phyloP scores from a whole-genome alignment of 2,113 vertebrate genomes.

The Serilophus lunatus region DNA sequence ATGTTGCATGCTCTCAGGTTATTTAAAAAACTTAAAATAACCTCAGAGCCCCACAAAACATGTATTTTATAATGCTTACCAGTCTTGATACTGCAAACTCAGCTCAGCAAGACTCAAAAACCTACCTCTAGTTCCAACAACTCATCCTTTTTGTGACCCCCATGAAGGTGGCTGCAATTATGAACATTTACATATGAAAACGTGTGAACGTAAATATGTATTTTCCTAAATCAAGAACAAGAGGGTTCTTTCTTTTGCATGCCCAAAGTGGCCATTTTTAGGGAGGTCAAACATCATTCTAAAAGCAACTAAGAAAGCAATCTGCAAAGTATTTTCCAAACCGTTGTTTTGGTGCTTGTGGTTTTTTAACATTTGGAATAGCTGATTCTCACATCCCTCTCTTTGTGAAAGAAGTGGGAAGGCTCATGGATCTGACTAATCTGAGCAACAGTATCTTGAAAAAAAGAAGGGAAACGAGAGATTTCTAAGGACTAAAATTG shows the following conservation, averaged over 20 bases:
- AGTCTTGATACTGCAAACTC: neutral
- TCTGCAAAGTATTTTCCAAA: neutral
- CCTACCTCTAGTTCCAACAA: neutral
- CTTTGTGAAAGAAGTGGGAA: slow-evolving; percentile 14
- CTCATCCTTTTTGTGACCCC: neutral
- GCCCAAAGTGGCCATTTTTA: neutral
- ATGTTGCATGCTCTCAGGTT: neutral
- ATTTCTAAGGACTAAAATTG: neutral
- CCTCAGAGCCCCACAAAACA: neutral
- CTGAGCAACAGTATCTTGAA: neutral
- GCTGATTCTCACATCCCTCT: slow-evolving; percentile 1
- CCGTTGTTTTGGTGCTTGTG: neutral
- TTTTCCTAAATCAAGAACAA: neutral
- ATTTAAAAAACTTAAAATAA: neutral
- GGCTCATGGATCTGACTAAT: slow-evolving; percentile 26
- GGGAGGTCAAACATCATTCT: neutral
- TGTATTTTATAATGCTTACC: neutral
- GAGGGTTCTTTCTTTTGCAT: neutral
- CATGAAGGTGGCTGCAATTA: neutral
- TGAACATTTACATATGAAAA: neutral
- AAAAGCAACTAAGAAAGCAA: neutral
- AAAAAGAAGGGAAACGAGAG: neutral
- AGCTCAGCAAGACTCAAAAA: neutral
- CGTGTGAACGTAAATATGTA: neutral
- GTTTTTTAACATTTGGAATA: neutral